These are phyloP conservation scores for Agonum fuliginosum DNA, from an alignment of 2,888 invertebrate species.

Conservation along the genomic window DNA sequence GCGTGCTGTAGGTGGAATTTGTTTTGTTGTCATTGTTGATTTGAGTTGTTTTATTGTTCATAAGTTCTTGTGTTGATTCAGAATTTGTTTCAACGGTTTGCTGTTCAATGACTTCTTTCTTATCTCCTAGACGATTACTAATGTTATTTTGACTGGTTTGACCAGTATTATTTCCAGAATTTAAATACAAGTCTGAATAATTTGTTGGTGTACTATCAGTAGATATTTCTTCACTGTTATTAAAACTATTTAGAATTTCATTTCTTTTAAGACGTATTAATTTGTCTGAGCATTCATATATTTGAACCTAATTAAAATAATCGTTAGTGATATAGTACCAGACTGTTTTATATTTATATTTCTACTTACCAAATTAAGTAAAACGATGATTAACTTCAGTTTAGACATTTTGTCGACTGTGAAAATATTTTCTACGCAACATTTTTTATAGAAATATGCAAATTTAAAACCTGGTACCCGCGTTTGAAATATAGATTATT, in stretches of 20 bases:
- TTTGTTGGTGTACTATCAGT: no score
- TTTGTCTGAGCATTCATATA: no score
- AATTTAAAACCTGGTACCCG: constrained; percentile 15
- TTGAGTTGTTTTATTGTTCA: constrained; percentile 21
- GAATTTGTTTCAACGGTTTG: background rate
- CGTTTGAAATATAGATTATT: constrained; percentile 14
- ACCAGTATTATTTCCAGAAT: background rate
- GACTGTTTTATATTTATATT: background rate
- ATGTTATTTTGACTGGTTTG: background rate
- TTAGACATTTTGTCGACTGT: background rate
- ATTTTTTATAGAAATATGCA: constrained; percentile 28
- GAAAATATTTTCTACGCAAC: background rate
- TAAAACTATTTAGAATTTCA: no score
- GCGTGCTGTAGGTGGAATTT: background rate
- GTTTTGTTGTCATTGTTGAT: no score
- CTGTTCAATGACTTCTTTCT: background rate
- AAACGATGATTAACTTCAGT: background rate
- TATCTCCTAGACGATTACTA: background rate
- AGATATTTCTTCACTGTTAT: no score
- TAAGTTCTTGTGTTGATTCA: background rate
- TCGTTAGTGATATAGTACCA: no score
- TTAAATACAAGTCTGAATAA: background rate
- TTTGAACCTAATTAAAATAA: no score
- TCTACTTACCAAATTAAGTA: background rate
- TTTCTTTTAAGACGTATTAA: no score